These are phyloP conservation scores for Orthosia cruda DNA, from an alignment of 2,888 invertebrate species.

Conservation along the genomic window DNA sequence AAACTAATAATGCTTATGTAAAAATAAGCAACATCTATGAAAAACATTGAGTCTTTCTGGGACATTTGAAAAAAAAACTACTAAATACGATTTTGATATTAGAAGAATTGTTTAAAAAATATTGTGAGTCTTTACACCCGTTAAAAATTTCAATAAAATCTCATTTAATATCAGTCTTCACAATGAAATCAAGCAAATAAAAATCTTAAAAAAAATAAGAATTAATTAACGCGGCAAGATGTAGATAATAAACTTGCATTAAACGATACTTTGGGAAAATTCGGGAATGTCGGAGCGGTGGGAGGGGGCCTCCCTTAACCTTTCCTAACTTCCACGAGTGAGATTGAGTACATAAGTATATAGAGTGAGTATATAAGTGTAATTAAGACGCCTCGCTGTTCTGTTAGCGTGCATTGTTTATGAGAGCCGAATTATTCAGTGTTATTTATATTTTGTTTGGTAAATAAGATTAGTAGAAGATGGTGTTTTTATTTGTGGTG, in stretches of 20 bases:
- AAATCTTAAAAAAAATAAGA: conserved; percentile 76
- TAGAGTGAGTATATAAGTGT: conserved; percentile 84
- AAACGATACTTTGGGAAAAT: conserved; percentile 90
- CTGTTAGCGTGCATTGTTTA: conserved; percentile 88
- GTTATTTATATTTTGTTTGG: conserved; percentile 78
- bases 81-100: no score
- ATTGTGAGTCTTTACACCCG: no score
- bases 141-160: background rate
- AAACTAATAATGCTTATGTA: no score
- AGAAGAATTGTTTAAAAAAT: no score
- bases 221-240: conserved; percentile 88
- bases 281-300: conserved; percentile 80
- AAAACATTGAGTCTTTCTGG: no score
- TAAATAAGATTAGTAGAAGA: conserved; percentile 55
- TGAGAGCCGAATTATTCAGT: conserved; percentile 83
- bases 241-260: conserved; percentile 90
- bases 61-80: no score
- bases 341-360: conserved; percentile 90
- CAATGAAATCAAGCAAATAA: conserved; percentile 48
- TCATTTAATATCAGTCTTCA: background rate
- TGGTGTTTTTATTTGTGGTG: conserved; percentile 16
- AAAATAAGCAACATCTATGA: no score
- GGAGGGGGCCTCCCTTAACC: conserved; percentile 83
- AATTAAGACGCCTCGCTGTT: conserved; percentile 87
- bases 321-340: conserved; percentile 90